Base-by-base conservation (phyloP, 1,140 invertebrate genomes). In the Tyrophagus putrescentiae region DNA sequence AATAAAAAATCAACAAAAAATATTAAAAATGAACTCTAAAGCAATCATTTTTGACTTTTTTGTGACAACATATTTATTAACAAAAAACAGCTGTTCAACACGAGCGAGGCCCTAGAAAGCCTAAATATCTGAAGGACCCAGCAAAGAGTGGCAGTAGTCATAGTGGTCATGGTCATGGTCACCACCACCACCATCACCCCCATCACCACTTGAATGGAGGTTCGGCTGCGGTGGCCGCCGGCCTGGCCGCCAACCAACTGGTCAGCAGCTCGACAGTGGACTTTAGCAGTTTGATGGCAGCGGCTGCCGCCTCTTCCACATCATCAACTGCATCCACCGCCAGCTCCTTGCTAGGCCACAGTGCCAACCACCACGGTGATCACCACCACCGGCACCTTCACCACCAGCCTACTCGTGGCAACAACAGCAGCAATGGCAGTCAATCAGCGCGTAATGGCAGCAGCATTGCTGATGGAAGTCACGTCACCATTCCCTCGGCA, bases 41-140 rank as follows among this genome's bases (percentile, higher is more conserved):
- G n/a, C n/a, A n/a, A n/a, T n/a, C n/a, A n/a, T n/a, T n/a, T n/a
- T n/a, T n/a, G n/a, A n/a, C n/a, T n/a, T n/a, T n/a, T n/a, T n/a
- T n/a, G n/a, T n/a, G n/a, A n/a, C n/a, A n/a, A n/a, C n/a, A n/a
- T n/a, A n/a, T n/a, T n/a, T n/a, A n/a, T n/a, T 48, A 48, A 6
- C 18, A 59, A n/a, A 57, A 32, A 25, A 29, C 65, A 79, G 78
- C 78, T 57, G 78, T 79, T 13, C 78, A 79, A 67, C 78, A 79
- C 67, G 78, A 79, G 65, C 64, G 78, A 60, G 78, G 78, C 28
- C 78, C 78, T 7, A 63, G 78, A 18, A 79, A 78, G 67, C 73
- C 77, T 11, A 77, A 77, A 61, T 64, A 69, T 7, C 72, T 72
- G 54, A 73, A 75, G 39, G 64, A 62, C n/a, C 54, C 60, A 16